Evolutionary conservation across 2,888 invertebrate genomes (phyloP).

Genomic region (Leucophenga maculata): DNA sequence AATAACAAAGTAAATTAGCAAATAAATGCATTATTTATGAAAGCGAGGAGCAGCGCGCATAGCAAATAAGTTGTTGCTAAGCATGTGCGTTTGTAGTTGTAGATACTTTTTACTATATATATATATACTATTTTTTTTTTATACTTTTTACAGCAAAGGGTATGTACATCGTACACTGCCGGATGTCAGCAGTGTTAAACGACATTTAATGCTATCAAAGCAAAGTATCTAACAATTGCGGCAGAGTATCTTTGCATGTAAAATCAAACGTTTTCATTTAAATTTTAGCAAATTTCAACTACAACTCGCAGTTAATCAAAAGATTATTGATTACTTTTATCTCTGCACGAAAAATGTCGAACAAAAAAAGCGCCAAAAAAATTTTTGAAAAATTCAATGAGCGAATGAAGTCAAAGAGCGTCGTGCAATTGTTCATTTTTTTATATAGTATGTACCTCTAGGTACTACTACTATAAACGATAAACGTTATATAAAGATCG

Average conservation of each 20-base stretch:
- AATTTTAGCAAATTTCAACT: conserved; percentile 22
- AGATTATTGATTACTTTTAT: conserved; percentile 21
- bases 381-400: not conserved
- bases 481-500: not conserved
- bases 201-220: not conserved
- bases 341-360: conserved; percentile 15
- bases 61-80: conserved; percentile 30
- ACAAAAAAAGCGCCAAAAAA: conserved; percentile 1
- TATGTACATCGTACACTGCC: conserved; percentile 47
- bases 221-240: too few relatives aligned
- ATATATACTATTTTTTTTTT: conserved; percentile 21
- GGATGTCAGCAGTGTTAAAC: conserved; percentile 46
- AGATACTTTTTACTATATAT: conserved; percentile 27
- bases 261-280: too few relatives aligned
- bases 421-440: too few relatives aligned
- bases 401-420: not conserved
- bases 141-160: conserved; percentile 33
- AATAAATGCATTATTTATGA: conserved; percentile 38
- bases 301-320: conserved; percentile 9
- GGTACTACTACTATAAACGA: too few relatives aligned
- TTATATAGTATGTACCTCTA: not conserved
- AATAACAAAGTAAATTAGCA: conserved; percentile 33
- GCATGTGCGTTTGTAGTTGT: conserved; percentile 38
- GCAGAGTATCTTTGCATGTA: too few relatives aligned
- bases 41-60: conserved; percentile 1